phyloP scores from a whole-genome alignment of 2,113 vertebrate species.

The Neolamprologus variostigma region DNA sequence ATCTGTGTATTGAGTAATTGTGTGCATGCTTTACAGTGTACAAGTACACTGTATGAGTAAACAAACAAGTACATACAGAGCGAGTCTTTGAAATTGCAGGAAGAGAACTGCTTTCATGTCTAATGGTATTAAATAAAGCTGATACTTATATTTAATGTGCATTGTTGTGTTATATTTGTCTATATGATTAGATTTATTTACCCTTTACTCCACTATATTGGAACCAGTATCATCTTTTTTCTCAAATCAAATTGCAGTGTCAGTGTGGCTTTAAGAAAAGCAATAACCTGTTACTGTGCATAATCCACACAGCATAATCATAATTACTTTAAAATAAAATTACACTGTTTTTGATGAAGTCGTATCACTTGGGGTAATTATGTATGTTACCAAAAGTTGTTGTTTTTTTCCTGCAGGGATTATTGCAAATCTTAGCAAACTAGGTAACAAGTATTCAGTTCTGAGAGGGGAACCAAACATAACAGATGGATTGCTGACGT shows the following conservation, averaged over 20 bases:
- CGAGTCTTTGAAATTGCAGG: background rate
- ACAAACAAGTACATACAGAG: background rate
- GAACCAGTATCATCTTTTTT: background rate
- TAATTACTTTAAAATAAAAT: background rate
- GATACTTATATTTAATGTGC: background rate
- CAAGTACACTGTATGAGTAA: background rate
- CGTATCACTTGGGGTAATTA: background rate
- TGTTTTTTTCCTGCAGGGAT: background rate
- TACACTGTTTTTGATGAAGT: background rate
- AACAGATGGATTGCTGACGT: background rate
- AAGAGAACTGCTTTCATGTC: background rate
- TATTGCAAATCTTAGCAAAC: background rate
- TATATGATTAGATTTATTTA: background rate
- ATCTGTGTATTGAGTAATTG: background rate
- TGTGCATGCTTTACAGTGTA: background rate
- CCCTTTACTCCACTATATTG: background rate
- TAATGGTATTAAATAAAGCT: background rate
- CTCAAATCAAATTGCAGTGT: background rate
- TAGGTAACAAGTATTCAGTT: background rate
- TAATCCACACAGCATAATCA: background rate
- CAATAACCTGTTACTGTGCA: background rate
- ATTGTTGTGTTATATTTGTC: background rate
- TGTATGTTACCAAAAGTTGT: background rate
- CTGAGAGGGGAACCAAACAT: background rate
- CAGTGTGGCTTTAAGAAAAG: background rate